Evolutionary conservation across 2,797 vertebrate species (phyloP), one percentile per base, ranked within the genome.

Genomic region (Iguana delicatissima): DNA sequence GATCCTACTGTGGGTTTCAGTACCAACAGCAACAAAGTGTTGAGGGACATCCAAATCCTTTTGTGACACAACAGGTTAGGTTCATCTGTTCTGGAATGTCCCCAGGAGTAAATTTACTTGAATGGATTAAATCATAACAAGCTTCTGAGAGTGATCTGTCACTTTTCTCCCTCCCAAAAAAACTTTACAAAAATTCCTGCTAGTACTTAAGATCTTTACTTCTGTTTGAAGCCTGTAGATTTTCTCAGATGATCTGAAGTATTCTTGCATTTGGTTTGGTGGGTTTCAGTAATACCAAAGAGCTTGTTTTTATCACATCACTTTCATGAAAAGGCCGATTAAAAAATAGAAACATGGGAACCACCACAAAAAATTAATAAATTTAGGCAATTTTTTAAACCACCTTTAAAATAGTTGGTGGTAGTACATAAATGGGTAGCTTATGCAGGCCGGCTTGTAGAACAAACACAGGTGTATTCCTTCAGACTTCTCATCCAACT

Each of bases 221-320:
- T 55, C 57, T 87, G 1, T 77, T 90, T 77, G 35, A 50, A 46
- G 38, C 50, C 29, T 74, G 55, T 90, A 92, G 29, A 67, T 90
- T 64, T 91, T 52, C 3, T 50, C 1, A 0, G 4, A 69, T 16
- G 83, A 89, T 73, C 73, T 92, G 29, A 88, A 92, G 24, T 6
- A n/a, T 88, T 91, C 74, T 13, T 1, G 6, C 14, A 69, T 89
- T 92, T 89, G 79, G 82, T 81, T 62, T 93, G n/a, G 35, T 74
- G 57, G 72, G 74, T 85, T 38, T 1, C 26, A 38, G 29, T 59
- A 77, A 16, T 26, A 69, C 38, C n/a, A 55, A 77, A 72, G 55
- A 35, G 0, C 57, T 6, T 4, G 12, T 18, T 77, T 89, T 22
- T 59, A 88, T 88, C 83, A 55, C 67, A 0, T 91, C 86, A 9